Conservation (phyloP, 2,888 invertebrate genomes). For the Ischnura elegans region DNA sequence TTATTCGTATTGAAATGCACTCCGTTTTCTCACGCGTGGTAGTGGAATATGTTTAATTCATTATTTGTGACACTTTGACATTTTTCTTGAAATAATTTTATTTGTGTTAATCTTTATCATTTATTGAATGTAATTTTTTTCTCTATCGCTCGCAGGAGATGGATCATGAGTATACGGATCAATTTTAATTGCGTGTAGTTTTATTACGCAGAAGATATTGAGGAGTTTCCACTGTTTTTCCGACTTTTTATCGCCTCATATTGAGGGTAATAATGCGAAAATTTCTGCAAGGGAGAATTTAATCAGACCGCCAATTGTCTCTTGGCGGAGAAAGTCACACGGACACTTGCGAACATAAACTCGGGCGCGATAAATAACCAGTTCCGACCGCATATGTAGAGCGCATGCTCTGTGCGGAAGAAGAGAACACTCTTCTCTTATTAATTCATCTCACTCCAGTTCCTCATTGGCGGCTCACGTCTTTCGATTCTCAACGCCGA, state of each 20-base stretch:
- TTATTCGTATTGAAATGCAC: no score
- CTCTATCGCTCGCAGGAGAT: no score
- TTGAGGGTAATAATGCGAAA: background rate
- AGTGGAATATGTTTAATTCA: no score
- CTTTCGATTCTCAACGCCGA: background rate
- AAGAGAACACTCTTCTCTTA: background rate
- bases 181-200: no score
- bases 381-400: background rate
- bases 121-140: no score
- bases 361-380: constrained; percentile 8
- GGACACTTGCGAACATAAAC: background rate
- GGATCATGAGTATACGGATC: no score
- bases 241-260: background rate
- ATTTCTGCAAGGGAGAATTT: background rate
- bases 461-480: background rate
- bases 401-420: background rate
- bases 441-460: background rate
- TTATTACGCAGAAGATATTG: no score
- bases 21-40: no score
- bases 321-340: background rate
- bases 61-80: no score
- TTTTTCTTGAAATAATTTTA: no score
- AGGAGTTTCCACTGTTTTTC: no score
- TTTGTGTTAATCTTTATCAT: no score
- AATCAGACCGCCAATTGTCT: background rate